phyloP scores from a whole-genome alignment of 2,113 vertebrate species.

The Trachemys scripta region DNA sequence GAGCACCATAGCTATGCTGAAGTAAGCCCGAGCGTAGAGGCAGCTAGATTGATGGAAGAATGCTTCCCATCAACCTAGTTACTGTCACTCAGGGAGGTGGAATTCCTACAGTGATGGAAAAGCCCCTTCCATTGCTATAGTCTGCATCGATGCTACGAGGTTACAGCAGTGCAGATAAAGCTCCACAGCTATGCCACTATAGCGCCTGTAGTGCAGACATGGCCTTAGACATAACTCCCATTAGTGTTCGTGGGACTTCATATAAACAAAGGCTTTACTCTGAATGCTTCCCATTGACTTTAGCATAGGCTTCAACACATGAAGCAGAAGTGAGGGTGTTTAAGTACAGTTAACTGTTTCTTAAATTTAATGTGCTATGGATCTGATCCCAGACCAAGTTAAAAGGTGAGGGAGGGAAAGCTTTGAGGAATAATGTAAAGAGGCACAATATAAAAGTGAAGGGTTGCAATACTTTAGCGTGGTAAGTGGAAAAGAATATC shows the following conservation, averaged over 20 bases:
- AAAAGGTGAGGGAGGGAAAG: background rate
- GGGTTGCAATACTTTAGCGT: background rate
- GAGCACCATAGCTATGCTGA: too few species aligned
- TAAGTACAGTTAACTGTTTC: background rate
- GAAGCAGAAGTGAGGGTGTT: background rate
- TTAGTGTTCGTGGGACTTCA: background rate
- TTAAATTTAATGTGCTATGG: background rate
- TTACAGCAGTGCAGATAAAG: too few species aligned
- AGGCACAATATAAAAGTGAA: background rate
- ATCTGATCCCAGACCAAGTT: background rate
- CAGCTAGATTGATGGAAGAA: too few species aligned
- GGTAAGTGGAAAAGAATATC: background rate
- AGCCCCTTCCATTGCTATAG: too few species aligned
- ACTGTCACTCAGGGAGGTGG: too few species aligned
- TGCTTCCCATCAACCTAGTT: too few species aligned
- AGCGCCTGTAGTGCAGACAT: too few species aligned
- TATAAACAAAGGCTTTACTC: too few species aligned
- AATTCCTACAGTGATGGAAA: too few species aligned
- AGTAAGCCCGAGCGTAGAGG: too few species aligned
- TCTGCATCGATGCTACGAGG: too few species aligned
- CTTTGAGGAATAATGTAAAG: background rate
- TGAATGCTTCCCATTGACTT: background rate
- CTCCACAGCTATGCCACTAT: too few species aligned
- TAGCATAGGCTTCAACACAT: background rate
- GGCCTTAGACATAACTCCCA: background rate